A percentile compares a stretch with the other conserved stretches of the same genome.
phyloP scores from a whole-genome alignment of 2,888 invertebrate genomes.

The Neocrepidodera transversa region DNA sequence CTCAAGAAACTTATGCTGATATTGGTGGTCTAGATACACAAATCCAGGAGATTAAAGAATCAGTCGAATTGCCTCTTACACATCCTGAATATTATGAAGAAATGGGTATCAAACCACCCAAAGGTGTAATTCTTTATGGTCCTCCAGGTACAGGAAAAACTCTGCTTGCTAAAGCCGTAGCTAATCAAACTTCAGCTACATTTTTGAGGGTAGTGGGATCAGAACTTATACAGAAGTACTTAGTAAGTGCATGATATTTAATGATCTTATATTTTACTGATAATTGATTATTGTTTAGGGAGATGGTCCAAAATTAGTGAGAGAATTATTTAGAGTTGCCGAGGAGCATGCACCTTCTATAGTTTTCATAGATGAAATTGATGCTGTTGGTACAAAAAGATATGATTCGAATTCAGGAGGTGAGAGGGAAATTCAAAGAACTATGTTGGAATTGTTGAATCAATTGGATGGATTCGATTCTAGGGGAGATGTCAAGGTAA shows the following conservation, averaged over 20 bases:
- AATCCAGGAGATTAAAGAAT: slow-evolving; percentile 98
- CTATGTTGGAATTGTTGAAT: slow-evolving; percentile 98
- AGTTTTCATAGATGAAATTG: slow-evolving; percentile 99
- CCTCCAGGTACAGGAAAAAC: slow-evolving; percentile 99
- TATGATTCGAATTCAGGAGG: slow-evolving; percentile 99
- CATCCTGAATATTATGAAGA: slow-evolving; percentile 99
- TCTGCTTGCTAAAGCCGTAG: slow-evolving; percentile 96
- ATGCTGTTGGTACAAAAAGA: slow-evolving; percentile 97
- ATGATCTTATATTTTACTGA: neutral
- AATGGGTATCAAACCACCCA: slow-evolving; percentile 99
- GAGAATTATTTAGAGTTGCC: slow-evolving; percentile 98
- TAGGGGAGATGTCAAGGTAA: slow-evolving; percentile 92
- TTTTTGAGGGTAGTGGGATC: slow-evolving; percentile 99
- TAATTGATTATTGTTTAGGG: slow-evolving; percentile 66
- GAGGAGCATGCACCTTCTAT: slow-evolving; percentile 99
- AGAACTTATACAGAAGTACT: slow-evolving; percentile 97
- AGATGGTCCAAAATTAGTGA: slow-evolving; percentile 97
- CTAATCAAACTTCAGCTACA: slow-evolving; percentile 99
- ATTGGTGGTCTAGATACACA: slow-evolving; percentile 97
- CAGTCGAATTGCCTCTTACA: slow-evolving; percentile 96
- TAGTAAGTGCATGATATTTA: slow-evolving; percentile 64
- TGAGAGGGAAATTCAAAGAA: slow-evolving; percentile 98
- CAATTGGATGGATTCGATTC: slow-evolving; percentile 99
- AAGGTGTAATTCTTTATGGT: slow-evolving; percentile 98
- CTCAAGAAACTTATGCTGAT: slow-evolving; percentile 99